These are phyloP conservation scores for Anguilla obscura DNA, from an alignment of 2,797 vertebrate species.

Conservation along the genomic window DNA sequence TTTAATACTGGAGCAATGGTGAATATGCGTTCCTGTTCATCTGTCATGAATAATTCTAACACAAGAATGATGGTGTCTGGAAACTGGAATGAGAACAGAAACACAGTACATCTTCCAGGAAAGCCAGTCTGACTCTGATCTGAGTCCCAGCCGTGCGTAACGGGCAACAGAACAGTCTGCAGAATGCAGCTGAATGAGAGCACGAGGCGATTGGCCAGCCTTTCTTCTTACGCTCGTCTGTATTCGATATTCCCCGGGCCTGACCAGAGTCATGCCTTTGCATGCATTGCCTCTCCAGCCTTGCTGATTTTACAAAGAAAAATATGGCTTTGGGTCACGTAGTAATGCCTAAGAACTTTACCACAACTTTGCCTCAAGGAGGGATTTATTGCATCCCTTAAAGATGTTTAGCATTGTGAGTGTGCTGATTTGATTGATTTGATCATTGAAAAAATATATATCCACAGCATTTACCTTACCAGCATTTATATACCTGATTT, in stretches of 20 bases:
- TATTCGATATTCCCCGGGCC: not conserved
- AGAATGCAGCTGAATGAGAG: not conserved
- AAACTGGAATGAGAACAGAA: not conserved
- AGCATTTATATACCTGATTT: not conserved
- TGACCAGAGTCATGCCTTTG: not conserved
- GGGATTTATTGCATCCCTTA: not conserved
- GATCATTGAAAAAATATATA: not conserved
- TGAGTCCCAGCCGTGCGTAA: not conserved
- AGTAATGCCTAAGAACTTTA: not conserved
- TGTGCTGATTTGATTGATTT: not conserved
- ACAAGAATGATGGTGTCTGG: not conserved
- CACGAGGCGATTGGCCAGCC: not conserved
- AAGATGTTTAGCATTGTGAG: not conserved
- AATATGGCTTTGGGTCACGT: not conserved
- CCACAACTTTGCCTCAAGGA: not conserved
- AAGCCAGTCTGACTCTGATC: not conserved
- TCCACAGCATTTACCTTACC: not conserved
- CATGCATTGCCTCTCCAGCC: not conserved
- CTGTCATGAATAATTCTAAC: not conserved
- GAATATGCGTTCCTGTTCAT: not conserved
- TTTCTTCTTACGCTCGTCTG: not conserved
- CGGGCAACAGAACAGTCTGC: not conserved
- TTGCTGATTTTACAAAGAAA: not conserved
- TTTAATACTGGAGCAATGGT: constrained; percentile 9
- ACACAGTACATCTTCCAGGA: not conserved